Conservation (phyloP, 2,113 vertebrate species). For the Epinephelus cyanopodus region DNA sequence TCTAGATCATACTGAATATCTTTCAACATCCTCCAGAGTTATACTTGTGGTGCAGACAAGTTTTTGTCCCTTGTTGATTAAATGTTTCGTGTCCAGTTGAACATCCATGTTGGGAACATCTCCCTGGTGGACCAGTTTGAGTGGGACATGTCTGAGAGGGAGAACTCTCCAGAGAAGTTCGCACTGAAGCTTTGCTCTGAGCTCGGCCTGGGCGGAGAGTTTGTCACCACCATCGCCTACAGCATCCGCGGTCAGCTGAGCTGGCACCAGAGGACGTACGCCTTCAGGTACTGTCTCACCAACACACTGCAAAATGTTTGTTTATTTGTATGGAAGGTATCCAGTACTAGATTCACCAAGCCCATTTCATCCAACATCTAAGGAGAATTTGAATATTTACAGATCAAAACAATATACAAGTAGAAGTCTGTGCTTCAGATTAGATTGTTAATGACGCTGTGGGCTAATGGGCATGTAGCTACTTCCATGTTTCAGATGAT, state of each 20-base stretch:
- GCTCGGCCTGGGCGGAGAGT: constrained; percentile 97
- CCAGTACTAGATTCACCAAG: not conserved
- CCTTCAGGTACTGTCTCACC: constrained; percentile 90
- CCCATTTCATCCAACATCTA: no score
- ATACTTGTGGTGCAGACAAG: not conserved
- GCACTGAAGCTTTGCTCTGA: constrained; percentile 98
- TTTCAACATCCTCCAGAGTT: not conserved
- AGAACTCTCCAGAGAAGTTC: constrained; percentile 98
- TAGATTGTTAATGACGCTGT: no score
- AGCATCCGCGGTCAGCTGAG: constrained; percentile 99
- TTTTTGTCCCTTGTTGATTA: not conserved
- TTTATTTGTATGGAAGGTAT: not conserved
- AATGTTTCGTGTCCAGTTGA: constrained; percentile 83
- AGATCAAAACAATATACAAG: no score
- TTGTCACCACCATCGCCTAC: constrained; percentile 99
- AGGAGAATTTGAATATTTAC: no score
- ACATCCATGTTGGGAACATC: constrained; percentile 99
- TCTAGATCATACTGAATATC: not conserved
- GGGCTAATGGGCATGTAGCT: no score
- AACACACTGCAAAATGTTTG: not conserved
- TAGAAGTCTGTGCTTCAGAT: no score
- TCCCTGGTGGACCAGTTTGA: constrained; percentile 99
- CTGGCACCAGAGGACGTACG: constrained; percentile 99
- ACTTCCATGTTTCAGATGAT: no score
- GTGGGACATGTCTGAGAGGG: constrained; percentile 99